A percentile compares a stretch with the other conserved stretches of the same genome.
These are phyloP conservation scores for Lanistes nyassanus DNA, from an alignment of 1,140 invertebrate genomes.

Conservation along the genomic window DNA sequence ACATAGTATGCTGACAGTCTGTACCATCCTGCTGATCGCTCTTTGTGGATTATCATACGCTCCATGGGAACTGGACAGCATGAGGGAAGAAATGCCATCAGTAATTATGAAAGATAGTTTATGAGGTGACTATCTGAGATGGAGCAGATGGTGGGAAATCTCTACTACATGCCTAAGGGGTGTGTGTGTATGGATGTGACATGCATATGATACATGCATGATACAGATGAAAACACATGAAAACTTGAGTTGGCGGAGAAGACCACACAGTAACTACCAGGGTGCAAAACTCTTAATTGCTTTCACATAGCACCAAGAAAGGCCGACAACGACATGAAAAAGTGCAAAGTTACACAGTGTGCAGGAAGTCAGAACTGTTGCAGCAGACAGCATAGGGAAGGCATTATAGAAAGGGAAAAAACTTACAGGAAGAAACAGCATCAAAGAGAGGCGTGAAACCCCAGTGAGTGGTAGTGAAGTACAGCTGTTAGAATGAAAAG, in stretches of 20 bases:
- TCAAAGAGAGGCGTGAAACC: slow-evolving; percentile 87
- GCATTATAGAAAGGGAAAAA: background rate
- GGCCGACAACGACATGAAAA: no score
- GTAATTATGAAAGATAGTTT: no score
- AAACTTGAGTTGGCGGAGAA: no score
- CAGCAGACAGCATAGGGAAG: no score
- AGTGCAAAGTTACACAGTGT: no score
- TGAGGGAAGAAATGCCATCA: no score
- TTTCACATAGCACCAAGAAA: no score
- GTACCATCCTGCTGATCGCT: slow-evolving; percentile 83
- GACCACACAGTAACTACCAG: background rate
- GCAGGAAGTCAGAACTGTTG: no score
- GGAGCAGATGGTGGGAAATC: no score
- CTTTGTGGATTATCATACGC: slow-evolving; percentile 86
- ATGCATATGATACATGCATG: no score
- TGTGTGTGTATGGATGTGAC: background rate
- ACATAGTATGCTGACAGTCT: slow-evolving; percentile 86
- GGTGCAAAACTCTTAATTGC: background rate
- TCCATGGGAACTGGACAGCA: slow-evolving; percentile 79
- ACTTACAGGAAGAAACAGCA: slow-evolving; percentile 69
- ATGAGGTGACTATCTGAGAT: no score
- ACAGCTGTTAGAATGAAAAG: slow-evolving; percentile 71
- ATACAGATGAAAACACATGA: no score
- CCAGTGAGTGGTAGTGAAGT: slow-evolving; percentile 88
- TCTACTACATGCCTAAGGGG: background rate